These are phyloP conservation scores for Climacteris rufus DNA, from an alignment of 2,113 vertebrate genomes.

Conservation along the genomic window DNA sequence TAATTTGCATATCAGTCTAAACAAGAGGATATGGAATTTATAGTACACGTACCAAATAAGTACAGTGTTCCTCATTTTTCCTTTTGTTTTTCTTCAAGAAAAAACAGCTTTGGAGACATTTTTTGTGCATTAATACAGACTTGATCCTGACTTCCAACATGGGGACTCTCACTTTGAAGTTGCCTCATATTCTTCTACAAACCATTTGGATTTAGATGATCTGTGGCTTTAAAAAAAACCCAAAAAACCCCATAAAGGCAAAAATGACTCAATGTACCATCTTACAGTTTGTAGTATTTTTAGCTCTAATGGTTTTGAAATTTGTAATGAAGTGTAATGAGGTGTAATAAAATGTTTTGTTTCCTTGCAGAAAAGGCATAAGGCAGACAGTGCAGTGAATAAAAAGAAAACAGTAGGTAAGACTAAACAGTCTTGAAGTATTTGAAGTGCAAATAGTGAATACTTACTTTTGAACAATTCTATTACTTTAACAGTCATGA, in stretches of 20 bases:
- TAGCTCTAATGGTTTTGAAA: not conserved
- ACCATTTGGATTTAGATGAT: not conserved
- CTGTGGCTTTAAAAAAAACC: not conserved
- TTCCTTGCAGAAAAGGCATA: constrained; percentile 90
- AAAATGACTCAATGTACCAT: not conserved
- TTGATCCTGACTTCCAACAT: not conserved
- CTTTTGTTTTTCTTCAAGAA: not conserved
- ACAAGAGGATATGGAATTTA: not conserved
- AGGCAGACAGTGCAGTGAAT: constrained; percentile 96
- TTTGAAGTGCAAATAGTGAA: not conserved
- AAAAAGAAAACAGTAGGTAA: constrained; percentile 97
- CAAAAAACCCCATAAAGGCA: not conserved
- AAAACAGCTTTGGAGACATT: fast-evolving
- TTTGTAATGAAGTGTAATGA: not conserved
- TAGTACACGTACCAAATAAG: not conserved
- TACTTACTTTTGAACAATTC: not conserved
- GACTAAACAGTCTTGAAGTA: not conserved
- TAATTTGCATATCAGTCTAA: not conserved
- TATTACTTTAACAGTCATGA: not conserved
- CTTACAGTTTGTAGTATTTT: not conserved
- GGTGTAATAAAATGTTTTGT: constrained; percentile 21
- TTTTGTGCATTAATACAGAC: not conserved
- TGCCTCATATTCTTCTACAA: not conserved
- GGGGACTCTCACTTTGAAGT: not conserved
- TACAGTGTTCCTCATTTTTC: not conserved